Conservation (phyloP, 2,797 vertebrate species). For the Menidia menidia region DNA sequence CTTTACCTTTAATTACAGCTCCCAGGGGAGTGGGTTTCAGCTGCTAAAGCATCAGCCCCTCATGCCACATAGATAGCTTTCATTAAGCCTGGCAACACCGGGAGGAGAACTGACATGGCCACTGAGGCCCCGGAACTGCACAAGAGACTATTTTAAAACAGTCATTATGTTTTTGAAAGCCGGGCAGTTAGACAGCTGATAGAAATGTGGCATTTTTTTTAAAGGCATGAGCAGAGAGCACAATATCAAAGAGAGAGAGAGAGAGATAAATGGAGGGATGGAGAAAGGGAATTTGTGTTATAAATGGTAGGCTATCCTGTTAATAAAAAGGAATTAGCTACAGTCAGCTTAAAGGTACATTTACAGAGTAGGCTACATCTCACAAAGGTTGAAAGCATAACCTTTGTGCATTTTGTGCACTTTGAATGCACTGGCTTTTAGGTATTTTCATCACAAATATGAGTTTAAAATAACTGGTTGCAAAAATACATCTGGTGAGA, state of each 20-base stretch:
- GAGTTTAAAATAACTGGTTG: not conserved
- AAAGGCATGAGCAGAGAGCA: slow-evolving; percentile 14
- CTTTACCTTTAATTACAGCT: slow-evolving; percentile 84
- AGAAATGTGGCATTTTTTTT: slow-evolving; percentile 37
- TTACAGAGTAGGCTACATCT: too few relatives aligned
- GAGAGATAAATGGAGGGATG: too few relatives aligned
- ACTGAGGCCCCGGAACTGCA: slow-evolving; percentile 30
- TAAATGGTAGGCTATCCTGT: not conserved
- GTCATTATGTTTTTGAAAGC: slow-evolving; percentile 50
- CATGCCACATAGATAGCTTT: slow-evolving; percentile 60
- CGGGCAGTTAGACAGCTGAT: slow-evolving; percentile 42
- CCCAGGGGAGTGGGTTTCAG: slow-evolving; percentile 74
- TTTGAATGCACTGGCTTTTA: not conserved
- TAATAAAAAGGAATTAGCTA: not conserved
- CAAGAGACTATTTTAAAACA: slow-evolving; percentile 48
- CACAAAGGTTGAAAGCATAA: too few relatives aligned
- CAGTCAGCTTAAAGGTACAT: not conserved
- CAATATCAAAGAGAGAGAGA: slow-evolving; percentile 21
- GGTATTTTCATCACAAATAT: not conserved
- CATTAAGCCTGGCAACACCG: slow-evolving; percentile 52
- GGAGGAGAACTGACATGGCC: slow-evolving; percentile 37
- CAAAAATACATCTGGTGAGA: too few relatives aligned
- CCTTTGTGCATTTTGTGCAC: too few relatives aligned
- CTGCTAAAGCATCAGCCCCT: slow-evolving; percentile 58
- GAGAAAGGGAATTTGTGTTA: not conserved